These are phyloP conservation scores for Bufotes viridis DNA, from an alignment of 2,797 vertebrate species.

Conservation along the genomic window DNA sequence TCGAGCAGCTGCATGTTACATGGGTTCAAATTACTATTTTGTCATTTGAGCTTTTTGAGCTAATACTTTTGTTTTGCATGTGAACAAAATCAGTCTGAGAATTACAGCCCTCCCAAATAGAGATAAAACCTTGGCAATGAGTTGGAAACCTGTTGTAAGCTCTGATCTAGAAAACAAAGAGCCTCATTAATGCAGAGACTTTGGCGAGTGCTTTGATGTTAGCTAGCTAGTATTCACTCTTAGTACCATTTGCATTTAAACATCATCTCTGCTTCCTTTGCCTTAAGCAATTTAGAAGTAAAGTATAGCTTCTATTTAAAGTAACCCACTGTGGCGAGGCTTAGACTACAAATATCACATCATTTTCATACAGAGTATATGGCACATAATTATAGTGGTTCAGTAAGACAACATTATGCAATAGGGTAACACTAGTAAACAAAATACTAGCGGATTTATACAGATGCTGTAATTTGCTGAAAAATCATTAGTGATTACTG, in stretches of 20 bases:
- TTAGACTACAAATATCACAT: conserved; percentile 78
- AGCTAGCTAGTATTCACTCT: conserved; percentile 89
- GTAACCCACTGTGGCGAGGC: conserved; percentile 78
- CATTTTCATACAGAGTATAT: conserved; percentile 73
- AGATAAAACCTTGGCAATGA: conserved; percentile 79
- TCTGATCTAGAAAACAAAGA: conserved; percentile 93
- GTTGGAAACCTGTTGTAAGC: conserved; percentile 89
- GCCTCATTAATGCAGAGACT: conserved; percentile 94
- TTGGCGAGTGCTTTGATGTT: conserved; percentile 90
- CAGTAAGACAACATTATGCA: conserved; percentile 66
- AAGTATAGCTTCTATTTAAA: conserved; percentile 81
- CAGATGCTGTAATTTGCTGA: conserved; percentile 11
- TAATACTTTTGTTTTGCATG: conserved; percentile 72
- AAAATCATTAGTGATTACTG: conserved; percentile 27
- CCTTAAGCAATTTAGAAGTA: conserved; percentile 79
- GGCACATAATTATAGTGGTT: conserved; percentile 73
- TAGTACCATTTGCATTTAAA: conserved; percentile 77
- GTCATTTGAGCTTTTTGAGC: conserved; percentile 67
- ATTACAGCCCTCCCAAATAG: conserved; percentile 79
- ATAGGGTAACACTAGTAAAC: conserved; percentile 31
- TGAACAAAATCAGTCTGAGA: conserved; percentile 73
- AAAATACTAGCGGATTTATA: conserved; percentile 32
- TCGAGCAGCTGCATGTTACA: conserved; percentile 49
- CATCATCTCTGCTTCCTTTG: conserved; percentile 80
- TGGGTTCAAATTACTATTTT: conserved; percentile 68